Evolutionary conservation across 30 jellyfish, hydroid and myxozoan species (phyloP), one percentile per base, ranked within the genome.

Genomic region (Aurelia aurita complex sp. Pacific): DNA sequence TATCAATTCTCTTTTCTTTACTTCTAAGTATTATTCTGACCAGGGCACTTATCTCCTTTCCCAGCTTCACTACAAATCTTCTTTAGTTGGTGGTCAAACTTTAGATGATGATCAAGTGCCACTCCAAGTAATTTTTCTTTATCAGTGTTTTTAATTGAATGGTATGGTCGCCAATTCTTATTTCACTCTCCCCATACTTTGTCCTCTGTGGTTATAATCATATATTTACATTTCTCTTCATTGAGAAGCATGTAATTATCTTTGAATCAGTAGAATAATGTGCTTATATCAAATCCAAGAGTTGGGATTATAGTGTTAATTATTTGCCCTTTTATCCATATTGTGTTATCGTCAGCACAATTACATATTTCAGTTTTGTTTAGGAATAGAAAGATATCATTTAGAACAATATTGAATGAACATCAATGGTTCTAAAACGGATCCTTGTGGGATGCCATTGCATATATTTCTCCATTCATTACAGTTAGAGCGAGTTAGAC

Each of bases 311-410:
- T 53, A 3, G 29, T 23, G 29, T 0, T 23, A 23, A 23, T 23
- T 11, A 62, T 17, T 54, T 61, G 2, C 59, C 43, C 0, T 11
- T 76, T 76, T 36, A 76, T 36, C 69, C 62, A 40, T 16, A 0
- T 73, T 17, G 90, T 68, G 80, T 59, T 82, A 61, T 82, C 92
- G 55, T 82, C 89, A n/a, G 92, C 92, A 23, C 29, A 23, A 23
- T 23, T 23, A 23, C 29, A 23, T 23, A 23, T 23, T 23, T 23
- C 29, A 23, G 16, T 55, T 55, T 55, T 69, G 23, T 61, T 69
- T 18, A 71, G 15, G 52, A 32, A 11, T 33, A 69, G 53, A 50
- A 82, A 69, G 1, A 23, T 23, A 23, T 23, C 29, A 23, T 23
- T 23, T 23, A 23, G 29, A 23, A 23, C 29, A 23, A 23, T 23